Evolutionary conservation across 2,113 vertebrate genomes (phyloP).

Genomic region (Rhodinocichla rosea): DNA sequence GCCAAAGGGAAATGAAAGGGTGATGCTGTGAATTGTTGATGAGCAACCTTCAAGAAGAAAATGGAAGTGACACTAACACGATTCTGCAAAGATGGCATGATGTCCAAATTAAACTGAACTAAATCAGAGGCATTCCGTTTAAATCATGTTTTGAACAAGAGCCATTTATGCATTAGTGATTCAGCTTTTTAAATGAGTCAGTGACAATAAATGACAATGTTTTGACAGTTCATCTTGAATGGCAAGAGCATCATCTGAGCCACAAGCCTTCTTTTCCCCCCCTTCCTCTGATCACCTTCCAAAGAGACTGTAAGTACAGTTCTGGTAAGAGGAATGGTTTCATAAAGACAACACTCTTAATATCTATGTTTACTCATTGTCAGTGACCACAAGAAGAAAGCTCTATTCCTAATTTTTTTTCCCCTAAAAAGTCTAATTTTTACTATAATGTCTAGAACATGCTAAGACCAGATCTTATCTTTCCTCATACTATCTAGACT

Average conservation of each 20-base stretch:
- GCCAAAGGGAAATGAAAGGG: neutral
- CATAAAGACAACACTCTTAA: neutral
- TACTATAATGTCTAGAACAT: neutral
- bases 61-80: neutral
- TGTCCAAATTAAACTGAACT: neutral
- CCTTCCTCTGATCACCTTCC: neutral
- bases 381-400: neutral
- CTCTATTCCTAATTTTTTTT: neutral
- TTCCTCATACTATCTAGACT: neutral
- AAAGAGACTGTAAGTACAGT: neutral
- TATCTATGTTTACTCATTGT: neutral
- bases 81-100: neutral
- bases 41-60: neutral
- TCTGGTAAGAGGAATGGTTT: neutral
- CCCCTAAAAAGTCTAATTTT: neutral
- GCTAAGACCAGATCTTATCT: neutral
- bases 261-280: neutral
- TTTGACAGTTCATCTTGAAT: constrained; percentile 6
- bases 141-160: neutral
- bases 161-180: neutral
- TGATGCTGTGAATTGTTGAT: neutral
- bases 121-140: neutral
- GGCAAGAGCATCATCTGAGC: neutral
- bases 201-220: constrained; percentile 6
- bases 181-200: neutral